phyloP scores from a whole-genome alignment of 2,888 invertebrate species.

The Altica lythri region DNA sequence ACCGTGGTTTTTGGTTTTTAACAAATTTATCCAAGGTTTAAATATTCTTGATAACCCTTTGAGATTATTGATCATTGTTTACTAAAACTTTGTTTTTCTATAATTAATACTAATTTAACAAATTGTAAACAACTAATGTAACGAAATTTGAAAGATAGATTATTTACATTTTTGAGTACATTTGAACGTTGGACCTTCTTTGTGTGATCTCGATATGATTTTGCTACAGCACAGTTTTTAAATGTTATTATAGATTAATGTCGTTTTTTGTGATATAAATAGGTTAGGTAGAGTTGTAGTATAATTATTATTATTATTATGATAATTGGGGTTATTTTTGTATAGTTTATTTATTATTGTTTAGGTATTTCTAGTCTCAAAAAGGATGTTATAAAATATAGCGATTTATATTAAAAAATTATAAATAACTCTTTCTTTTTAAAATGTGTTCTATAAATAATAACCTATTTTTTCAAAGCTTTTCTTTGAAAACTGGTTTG shows the following conservation, averaged over 20 bases:
- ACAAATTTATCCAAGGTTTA: no score
- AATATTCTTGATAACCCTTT: no score
- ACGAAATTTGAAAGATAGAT: not conserved
- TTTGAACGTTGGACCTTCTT: not conserved
- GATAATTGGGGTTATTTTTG: conserved; percentile 19
- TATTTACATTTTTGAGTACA: not conserved
- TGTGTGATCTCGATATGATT: not conserved
- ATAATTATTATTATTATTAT: not conserved
- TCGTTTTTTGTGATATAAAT: conserved; percentile 19
- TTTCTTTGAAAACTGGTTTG: not conserved
- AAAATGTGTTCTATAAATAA: not conserved
- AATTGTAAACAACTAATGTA: not conserved
- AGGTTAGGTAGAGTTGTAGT: conserved; percentile 1
- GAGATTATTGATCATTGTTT: no score
- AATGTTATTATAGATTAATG: conserved; percentile 13
- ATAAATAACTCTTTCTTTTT: not conserved
- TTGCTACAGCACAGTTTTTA: conserved; percentile 13
- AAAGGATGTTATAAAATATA: not conserved
- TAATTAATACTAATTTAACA: not conserved
- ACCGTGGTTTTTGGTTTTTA: no score
- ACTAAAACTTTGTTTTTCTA: not conserved
- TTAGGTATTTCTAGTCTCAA: conserved; percentile 12
- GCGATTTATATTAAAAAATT: no score
- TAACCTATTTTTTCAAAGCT: not conserved
- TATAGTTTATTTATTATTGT: conserved; percentile 16